Conservation (phyloP, 2,888 invertebrate species). For the Rhingia rostrata region DNA sequence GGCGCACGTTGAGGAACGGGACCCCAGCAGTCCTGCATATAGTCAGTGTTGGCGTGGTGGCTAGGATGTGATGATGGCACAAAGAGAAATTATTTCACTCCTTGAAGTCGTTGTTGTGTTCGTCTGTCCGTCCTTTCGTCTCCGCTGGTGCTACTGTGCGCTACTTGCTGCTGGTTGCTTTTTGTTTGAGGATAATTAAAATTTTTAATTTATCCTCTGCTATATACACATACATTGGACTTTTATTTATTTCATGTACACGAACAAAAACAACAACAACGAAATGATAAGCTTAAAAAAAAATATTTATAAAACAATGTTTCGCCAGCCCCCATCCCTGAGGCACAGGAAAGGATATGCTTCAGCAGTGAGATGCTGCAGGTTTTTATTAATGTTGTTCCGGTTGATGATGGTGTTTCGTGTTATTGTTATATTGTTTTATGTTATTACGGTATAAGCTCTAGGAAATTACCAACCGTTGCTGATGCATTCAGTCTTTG, state of each 20-base stretch:
- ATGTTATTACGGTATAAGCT: slow-evolving; percentile 68
- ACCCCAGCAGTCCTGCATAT: background rate
- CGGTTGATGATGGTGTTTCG: slow-evolving; percentile 71
- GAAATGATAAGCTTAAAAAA: slow-evolving; percentile 9
- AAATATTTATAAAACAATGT: slow-evolving; percentile 54
- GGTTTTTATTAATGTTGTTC: slow-evolving; percentile 73
- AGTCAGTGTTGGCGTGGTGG: slow-evolving; percentile 1
- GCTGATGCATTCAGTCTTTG: slow-evolving; percentile 54
- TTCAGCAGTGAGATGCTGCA: slow-evolving; percentile 64
- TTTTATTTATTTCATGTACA: slow-evolving; percentile 55
- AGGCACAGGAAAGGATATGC: slow-evolving; percentile 57
- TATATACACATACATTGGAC: slow-evolving; percentile 65
- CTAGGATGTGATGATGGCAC: slow-evolving; percentile 56
- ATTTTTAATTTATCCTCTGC: slow-evolving; percentile 72
- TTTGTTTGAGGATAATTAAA: slow-evolving; percentile 72
- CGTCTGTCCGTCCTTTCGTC: slow-evolving; percentile 46
- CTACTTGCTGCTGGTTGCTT: slow-evolving; percentile 41
- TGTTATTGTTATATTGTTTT: slow-evolving; percentile 72
- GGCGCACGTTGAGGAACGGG: slow-evolving; percentile 1
- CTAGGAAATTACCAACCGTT: slow-evolving; percentile 65
- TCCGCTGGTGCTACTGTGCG: slow-evolving; percentile 27
- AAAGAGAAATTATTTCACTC: slow-evolving; percentile 69
- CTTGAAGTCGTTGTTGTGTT: slow-evolving; percentile 59
- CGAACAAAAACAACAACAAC: slow-evolving; percentile 21
- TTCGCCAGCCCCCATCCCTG: slow-evolving; percentile 49